Evolutionary conservation across 2,888 invertebrate genomes (phyloP), one percentile per base, ranked within the genome.

Genomic region (Ctenicera cuprea): DNA sequence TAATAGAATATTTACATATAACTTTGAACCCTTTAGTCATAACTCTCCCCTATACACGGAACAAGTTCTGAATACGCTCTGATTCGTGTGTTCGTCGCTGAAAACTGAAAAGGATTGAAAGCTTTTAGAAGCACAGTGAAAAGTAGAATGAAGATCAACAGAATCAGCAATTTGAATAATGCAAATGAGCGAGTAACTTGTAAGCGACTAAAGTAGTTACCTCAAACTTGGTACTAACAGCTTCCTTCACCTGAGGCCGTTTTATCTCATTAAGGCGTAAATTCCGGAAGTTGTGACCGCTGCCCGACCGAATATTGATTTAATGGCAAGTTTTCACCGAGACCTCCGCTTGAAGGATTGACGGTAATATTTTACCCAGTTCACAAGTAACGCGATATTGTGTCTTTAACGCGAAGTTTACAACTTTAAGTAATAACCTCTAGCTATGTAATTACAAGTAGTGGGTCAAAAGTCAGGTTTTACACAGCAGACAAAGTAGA

Each of bases 131-230:
- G 48, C 18, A 8, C 41, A 43, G 37, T 9, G 43, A 41, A 63
- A 63, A 63, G 45, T 48, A 48, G 30, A 30, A 48, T 63, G 48
- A 16, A 26, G 48, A 63, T 63, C 30, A 45, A 63, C 41, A 30
- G 54, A 54, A 54, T 54, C 54, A 54, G 63, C 33, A 48, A 63
- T 63, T 63, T 63, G 48, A 63, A 63, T 63, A 63, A 63, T 63
- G 63, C 48, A 63, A 48, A 63, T 63, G 30, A 30, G 48, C 45
- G 30, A 18, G 48, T 63, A 63, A 63, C 63, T 63, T 63, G 33
- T 45, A 63, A 63, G 48, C 45, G 30, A 30, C 20, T 63, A 45
- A 30, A 43, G 63, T 30, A 45, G 45, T 48, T 43, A 45, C 30
- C 33, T 54, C 30, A 33, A 54, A 54, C 22, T 54, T 54, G 26